A percentile compares a stretch with the other conserved stretches of the same genome.
Evolutionary conservation across 2,113 vertebrate genomes (phyloP).

Genomic region (Hippocampus abdominalis): DNA sequence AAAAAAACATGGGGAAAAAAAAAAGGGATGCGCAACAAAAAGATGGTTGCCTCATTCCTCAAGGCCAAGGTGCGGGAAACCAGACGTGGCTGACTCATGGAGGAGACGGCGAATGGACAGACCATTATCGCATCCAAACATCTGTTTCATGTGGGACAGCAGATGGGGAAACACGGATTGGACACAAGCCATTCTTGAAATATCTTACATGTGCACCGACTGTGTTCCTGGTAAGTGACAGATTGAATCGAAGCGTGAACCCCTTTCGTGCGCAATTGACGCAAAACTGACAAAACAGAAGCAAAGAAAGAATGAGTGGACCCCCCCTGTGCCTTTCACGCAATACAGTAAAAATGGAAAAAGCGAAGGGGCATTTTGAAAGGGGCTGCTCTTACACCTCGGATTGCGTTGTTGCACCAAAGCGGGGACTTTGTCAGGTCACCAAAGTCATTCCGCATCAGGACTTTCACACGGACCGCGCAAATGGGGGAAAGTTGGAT

Average conservation of each 20-base stretch:
- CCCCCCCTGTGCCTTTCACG: too few relatives aligned
- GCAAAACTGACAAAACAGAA: not conserved
- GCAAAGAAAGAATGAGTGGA: too few relatives aligned
- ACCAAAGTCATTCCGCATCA: too few relatives aligned
- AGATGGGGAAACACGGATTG: slow-evolving; percentile 22
- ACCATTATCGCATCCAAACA: slow-evolving; percentile 30
- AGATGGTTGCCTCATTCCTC: slow-evolving; percentile 21
- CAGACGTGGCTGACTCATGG: slow-evolving; percentile 54
- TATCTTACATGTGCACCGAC: slow-evolving; percentile 8
- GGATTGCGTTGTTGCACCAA: too few relatives aligned
- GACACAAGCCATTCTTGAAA: not conserved
- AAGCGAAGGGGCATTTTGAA: too few relatives aligned
- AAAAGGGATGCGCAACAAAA: too few relatives aligned
- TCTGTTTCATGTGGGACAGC: slow-evolving; percentile 33
- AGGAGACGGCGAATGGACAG: slow-evolving; percentile 44
- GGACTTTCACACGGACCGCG: too few relatives aligned
- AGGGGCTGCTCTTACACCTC: too few relatives aligned
- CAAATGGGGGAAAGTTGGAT: too few relatives aligned
- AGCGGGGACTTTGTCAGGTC: too few relatives aligned
- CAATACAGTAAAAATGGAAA: too few relatives aligned
- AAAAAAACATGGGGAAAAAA: not conserved
- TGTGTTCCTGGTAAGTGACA: not conserved
- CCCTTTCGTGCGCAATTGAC: too few relatives aligned
- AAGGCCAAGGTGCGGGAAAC: slow-evolving; percentile 41
- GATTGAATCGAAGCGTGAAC: not conserved